Percentiles rank a stretch among this genome's conserved stretches.
Evolutionary conservation across 2,113 vertebrate species (phyloP).

Genomic region (Antechinus stuartii): DNA sequence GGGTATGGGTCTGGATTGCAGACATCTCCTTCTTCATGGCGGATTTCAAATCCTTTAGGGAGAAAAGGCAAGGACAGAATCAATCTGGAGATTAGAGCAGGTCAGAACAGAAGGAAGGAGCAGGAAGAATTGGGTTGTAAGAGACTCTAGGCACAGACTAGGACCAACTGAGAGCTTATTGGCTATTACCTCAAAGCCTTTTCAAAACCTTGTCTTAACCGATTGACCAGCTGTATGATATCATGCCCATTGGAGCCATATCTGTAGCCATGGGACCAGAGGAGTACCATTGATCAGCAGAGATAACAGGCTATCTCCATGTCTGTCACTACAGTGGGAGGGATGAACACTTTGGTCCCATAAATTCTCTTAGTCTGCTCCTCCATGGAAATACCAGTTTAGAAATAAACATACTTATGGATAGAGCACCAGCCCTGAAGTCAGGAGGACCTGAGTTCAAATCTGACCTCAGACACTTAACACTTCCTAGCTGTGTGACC

Average conservation of each 20-base stretch:
- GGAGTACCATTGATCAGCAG: neutral
- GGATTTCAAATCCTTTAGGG: slow-evolving; percentile 38
- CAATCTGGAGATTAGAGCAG: neutral
- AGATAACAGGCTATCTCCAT: neutral
- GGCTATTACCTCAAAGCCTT: neutral
- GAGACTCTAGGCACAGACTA: neutral
- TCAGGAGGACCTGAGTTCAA: too few species aligned
- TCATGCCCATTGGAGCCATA: neutral
- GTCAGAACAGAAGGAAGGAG: neutral
- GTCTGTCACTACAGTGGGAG: neutral
- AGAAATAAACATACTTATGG: neutral
- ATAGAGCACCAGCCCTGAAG: too few species aligned
- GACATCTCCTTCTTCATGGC: slow-evolving; percentile 48
- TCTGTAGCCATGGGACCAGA: neutral
- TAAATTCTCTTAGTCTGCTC: neutral
- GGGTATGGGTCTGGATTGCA: neutral
- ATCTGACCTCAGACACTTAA: too few species aligned
- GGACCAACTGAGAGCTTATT: neutral
- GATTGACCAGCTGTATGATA: neutral
- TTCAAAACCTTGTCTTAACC: neutral
- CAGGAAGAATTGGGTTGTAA: neutral
- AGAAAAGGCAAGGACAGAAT: neutral
- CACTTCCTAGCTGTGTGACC: too few species aligned
- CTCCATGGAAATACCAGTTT: neutral
- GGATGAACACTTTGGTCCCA: neutral